Evolutionary conservation across 2,888 invertebrate genomes (phyloP), one percentile per base, ranked within the genome.

Genomic region (Lasioglossum morio): DNA sequence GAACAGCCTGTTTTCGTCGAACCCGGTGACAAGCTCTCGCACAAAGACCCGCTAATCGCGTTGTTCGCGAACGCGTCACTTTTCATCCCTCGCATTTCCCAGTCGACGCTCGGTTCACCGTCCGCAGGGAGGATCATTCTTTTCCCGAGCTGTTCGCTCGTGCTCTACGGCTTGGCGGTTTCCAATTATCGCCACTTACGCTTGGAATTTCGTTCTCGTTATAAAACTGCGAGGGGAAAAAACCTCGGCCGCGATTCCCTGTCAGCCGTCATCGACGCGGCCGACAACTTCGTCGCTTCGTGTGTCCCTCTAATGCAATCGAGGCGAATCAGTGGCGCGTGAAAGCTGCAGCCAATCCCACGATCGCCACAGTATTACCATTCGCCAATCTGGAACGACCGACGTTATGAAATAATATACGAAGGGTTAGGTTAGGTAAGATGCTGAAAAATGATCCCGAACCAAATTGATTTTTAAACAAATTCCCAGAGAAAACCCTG

Each of bases 181-280:
- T 85, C 84, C 89, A 89, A 84, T 84, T 87, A 89, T 76, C 87
- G 63, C 82, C 83, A 66, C 75, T 83, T 69, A 63, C 81, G 72
- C 46, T 30, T 66, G 85, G 79, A 84, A 76, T 79, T 84, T 84
- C 76, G 57, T 79, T 77, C 60, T 66, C 79, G 73, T 66, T 66
- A 72, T 85, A 66, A 79, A 79, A 79, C 76, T 43, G 72, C 79
- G 72, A 72, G 60, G 43, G 27, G 34, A 23, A 53, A 53, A 53
- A 53, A 53, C 53, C 53, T 53, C 53, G 23, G 53, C 53, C 23
- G 53, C 53, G 23, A 53, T 53, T 23, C 77, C 79, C 87, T 80
- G 88, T 89, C 88, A 89, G 70, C 73, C 82, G 73, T 89, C 89
- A 89, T 89, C 79, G 88, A 72, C 69, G 87, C 79, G 72, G 85